Evolutionary conservation across 2,888 invertebrate species (phyloP), one percentile per base, ranked within the genome.

Genomic region (Drosophila antonietae): DNA sequence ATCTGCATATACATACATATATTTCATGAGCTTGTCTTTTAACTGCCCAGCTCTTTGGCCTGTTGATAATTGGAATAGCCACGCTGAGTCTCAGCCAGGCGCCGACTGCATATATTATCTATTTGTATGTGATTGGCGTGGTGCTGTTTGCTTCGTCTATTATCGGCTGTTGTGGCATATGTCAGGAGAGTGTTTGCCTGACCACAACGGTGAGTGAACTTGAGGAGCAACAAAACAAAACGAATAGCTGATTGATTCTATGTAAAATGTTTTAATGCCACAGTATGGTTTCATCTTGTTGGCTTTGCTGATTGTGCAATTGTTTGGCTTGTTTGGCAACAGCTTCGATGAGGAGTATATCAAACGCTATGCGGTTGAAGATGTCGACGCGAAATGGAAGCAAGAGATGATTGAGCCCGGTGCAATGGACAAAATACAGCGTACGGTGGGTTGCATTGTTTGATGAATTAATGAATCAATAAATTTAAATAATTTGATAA

Each of bases 201-300:
- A 90, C 89, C 59, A 81, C 80, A 57, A 88, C 86, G 80, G 91
- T 91, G 71, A 81, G 82, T 89, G 53, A 64, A 18, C 70, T 63
- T 55, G 59, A 69, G 60, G 56, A 68, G 56, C 55, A 56, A 61
- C 3, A n/a, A 14, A 20, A 6, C 14, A 62, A 20, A 35, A 35
- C 41, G 37, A 39, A 20, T 2, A 37, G 9, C 15, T 14, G 14
- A 53, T 53, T 23, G 37, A 70, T 62, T 70, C 44, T 46, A 62
- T 70, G 37, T 51, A 18, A 35, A 39, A 46, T 15, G 14, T 61
- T 62, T 41, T 61, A 52, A 78, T 31, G 70, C 39, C 52, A 23
- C 93, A 96, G 96, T 96, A 96, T 92, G 95, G 96, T 15, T 94
- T 96, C 81, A 94, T 96, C 90, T 93, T 96, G 75, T 92, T 96